phyloP scores from a whole-genome alignment of 2,888 invertebrate genomes.

The Hecatera dysodea region DNA sequence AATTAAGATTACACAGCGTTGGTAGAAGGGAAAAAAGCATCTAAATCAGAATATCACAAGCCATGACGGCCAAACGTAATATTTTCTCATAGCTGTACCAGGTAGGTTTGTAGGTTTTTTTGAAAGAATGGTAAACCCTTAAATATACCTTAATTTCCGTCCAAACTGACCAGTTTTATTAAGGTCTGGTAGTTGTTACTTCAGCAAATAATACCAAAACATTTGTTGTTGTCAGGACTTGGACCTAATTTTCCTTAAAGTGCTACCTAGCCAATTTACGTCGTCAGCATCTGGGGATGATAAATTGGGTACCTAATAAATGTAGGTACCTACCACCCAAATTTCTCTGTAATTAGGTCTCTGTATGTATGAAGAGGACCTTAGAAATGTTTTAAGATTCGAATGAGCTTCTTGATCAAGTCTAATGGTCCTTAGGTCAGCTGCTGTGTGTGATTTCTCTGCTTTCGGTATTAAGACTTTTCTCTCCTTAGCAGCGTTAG shows the following conservation, averaged over 20 bases:
- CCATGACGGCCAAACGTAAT: no score
- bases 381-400: constrained; percentile 14
- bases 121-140: not conserved
- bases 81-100: no score
- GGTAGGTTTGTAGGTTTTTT: not conserved
- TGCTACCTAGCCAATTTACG: constrained; percentile 46
- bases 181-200: constrained; percentile 7
- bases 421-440: not conserved
- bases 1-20: no score
- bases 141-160: constrained; percentile 11
- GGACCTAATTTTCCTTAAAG: constrained; percentile 44
- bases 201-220: constrained; percentile 11
- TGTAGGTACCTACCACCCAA: constrained; percentile 5
- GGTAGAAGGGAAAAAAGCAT: no score
- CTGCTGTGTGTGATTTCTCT: not conserved
- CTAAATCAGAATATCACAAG: no score
- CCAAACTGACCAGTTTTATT: constrained; percentile 10
- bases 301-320: constrained; percentile 17
- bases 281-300: constrained; percentile 28
- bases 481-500: not conserved
- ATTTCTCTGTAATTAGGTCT: constrained; percentile 28
- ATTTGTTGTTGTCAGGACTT: constrained; percentile 10
- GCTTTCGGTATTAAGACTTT: no score
- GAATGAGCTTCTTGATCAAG: constrained; percentile 16
- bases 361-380: no score